Conservation (phyloP, 2,113 vertebrate species). For the Burhinus oedicnemus region DNA sequence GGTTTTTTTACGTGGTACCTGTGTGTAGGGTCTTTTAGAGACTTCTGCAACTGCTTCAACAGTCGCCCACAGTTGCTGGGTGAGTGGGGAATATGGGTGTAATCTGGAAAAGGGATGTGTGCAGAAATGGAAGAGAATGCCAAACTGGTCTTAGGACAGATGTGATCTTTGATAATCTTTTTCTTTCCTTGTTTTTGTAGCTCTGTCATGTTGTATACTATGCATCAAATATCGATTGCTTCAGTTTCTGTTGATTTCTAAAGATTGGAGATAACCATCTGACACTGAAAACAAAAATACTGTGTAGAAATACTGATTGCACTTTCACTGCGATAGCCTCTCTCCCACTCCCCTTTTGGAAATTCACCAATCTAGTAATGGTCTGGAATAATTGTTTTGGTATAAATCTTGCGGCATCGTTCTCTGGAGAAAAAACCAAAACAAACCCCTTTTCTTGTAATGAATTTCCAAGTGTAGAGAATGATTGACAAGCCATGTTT, state of each 20-base stretch:
- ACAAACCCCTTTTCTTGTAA: background rate
- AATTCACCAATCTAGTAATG: background rate
- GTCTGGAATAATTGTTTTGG: background rate
- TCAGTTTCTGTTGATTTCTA: background rate
- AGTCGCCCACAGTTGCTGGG: rapidly evolving
- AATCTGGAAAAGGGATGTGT: background rate
- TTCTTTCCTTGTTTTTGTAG: background rate
- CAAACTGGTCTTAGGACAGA: background rate
- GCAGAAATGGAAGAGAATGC: background rate
- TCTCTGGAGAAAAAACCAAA: background rate
- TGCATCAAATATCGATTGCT: background rate
- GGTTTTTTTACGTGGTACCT: background rate
- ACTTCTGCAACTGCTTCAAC: background rate
- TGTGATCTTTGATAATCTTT: background rate
- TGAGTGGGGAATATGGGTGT: background rate
- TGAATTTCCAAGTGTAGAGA: background rate
- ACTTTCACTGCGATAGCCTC: background rate
- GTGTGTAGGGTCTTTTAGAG: background rate
- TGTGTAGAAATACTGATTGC: rapidly evolving
- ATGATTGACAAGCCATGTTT: background rate
- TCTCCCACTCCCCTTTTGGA: background rate
- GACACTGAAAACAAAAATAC: background rate
- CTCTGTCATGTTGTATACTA: background rate
- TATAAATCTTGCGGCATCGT: background rate
- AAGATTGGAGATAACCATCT: background rate